A percentile compares a stretch with the other conserved stretches of the same genome.
phyloP scores from a whole-genome alignment of 2,888 invertebrate genomes.

The Trissolcus brochymenae region DNA sequence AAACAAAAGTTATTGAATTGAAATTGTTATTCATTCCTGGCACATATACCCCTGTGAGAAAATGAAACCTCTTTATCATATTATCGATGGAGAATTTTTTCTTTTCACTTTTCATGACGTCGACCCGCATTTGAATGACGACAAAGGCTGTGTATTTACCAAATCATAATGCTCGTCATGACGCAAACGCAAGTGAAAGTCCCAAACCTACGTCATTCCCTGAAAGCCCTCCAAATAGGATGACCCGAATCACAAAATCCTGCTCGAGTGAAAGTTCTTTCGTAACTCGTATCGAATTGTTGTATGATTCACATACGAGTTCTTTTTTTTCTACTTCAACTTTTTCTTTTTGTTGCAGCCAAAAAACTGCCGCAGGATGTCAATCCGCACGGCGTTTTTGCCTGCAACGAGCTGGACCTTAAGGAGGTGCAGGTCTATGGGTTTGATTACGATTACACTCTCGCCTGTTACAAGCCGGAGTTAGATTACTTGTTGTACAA shows the following conservation, averaged over 20 bases:
- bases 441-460: slow-evolving; percentile 98
- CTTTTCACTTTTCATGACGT: slow-evolving; percentile 45
- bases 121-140: slow-evolving; percentile 37
- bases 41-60: not conserved
- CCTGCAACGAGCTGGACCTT: slow-evolving; percentile 96
- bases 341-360: slow-evolving; percentile 77
- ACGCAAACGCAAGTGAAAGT: slow-evolving; percentile 49
- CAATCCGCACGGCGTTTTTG: slow-evolving; percentile 92
- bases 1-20: slow-evolving; percentile 4
- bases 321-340: not conserved
- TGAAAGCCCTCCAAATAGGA: slow-evolving; percentile 44
- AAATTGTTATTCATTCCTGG: slow-evolving; percentile 11
- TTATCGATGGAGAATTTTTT: slow-evolving; percentile 10
- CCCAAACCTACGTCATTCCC: slow-evolving; percentile 49
- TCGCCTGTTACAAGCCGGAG: slow-evolving; percentile 94
- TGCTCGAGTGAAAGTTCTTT: slow-evolving; percentile 57
- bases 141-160: slow-evolving; percentile 42
- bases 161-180: slow-evolving; percentile 44
- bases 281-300: slow-evolving; percentile 23
- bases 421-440: slow-evolving; percentile 95
- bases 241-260: slow-evolving; percentile 57
- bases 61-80: slow-evolving; percentile 15
- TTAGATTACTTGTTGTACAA: slow-evolving; percentile 94
- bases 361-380: slow-evolving; percentile 93
- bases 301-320: not conserved